A percentile compares a stretch with the other conserved stretches of the same genome.
phyloP scores from a whole-genome alignment of 2,888 invertebrate genomes.

The Meandrusa payeni region DNA sequence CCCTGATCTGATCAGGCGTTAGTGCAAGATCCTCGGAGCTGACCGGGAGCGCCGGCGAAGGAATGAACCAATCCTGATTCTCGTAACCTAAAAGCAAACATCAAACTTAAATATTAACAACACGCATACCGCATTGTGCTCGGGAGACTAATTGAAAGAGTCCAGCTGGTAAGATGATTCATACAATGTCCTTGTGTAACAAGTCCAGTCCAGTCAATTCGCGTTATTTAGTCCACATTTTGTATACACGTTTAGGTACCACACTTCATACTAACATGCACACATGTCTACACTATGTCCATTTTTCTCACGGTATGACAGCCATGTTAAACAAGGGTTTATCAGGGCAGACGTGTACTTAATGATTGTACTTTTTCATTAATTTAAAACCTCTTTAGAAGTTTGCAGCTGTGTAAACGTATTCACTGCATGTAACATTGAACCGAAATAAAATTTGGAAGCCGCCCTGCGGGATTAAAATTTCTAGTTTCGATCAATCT shows the following conservation, averaged over 20 bases:
- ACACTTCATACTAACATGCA: conserved; percentile 16
- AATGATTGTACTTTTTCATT: background rate
- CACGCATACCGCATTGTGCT: background rate
- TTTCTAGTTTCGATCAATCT: conserved; percentile 23
- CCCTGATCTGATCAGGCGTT: conserved; percentile 96
- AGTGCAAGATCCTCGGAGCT: conserved; percentile 88
- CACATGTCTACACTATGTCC: conserved; percentile 10
- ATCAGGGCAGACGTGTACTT: conserved; percentile 17
- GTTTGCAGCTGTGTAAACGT: conserved; percentile 12
- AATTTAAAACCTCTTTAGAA: background rate
- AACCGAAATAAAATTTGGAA: conserved; percentile 18
- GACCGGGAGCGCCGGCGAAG: conserved; percentile 90
- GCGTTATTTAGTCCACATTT: conserved; percentile 9
- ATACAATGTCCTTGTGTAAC: conserved; percentile 17
- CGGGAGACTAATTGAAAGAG: background rate
- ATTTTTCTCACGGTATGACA: background rate
- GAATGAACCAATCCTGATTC: conserved; percentile 96
- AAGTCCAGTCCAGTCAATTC: conserved; percentile 7
- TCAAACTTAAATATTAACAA: conserved; percentile 5
- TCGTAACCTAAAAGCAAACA: conserved; percentile 86
- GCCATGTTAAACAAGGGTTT: conserved; percentile 10
- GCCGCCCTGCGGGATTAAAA: conserved; percentile 18
- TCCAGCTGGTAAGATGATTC: conserved; percentile 10
- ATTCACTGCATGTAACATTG: background rate
- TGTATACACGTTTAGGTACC: conserved; percentile 7